Conservation (phyloP, 2,888 invertebrate genomes). For the Cheilosia vulpina region DNA sequence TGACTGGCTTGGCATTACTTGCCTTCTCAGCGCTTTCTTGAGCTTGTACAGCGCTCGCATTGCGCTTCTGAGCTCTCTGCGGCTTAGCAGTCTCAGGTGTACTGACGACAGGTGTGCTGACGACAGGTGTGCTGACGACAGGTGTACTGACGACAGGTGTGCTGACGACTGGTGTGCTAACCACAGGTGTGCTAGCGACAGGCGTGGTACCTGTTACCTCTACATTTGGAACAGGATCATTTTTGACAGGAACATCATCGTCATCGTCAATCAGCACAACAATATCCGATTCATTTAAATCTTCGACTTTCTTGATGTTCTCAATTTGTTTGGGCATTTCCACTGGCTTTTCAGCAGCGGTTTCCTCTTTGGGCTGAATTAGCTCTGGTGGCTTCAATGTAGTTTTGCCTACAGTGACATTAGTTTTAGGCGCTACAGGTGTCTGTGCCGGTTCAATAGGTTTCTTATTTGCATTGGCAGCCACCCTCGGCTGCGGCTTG, state of each 20-base stretch:
- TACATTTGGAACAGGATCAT: not conserved
- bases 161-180: too few species aligned
- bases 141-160: too few species aligned
- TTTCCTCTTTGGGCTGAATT: not conserved
- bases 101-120: slow-evolving; percentile 3
- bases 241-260: slow-evolving; percentile 1
- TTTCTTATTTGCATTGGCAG: slow-evolving; percentile 1
- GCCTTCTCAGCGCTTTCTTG: not conserved
- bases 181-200: not conserved
- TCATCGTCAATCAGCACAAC: slow-evolving; percentile 66
- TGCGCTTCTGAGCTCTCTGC: slow-evolving; percentile 27
- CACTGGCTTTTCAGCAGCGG: not conserved
- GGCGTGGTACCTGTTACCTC: not conserved
- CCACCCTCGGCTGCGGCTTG: slow-evolving; percentile 4
- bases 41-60: not conserved
- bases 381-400: not conserved
- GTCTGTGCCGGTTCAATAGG: not conserved
- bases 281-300: slow-evolving; percentile 34
- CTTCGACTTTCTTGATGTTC: not conserved
- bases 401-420: slow-evolving; percentile 2
- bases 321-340: not conserved
- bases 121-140: too few species aligned
- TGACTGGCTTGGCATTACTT: not conserved
- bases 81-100: slow-evolving; percentile 28
- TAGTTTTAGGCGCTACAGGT: not conserved